Evolutionary conservation across 2,797 vertebrate species (phyloP), one percentile per base, ranked within the genome.

Genomic region (Eulemur coronatus): DNA sequence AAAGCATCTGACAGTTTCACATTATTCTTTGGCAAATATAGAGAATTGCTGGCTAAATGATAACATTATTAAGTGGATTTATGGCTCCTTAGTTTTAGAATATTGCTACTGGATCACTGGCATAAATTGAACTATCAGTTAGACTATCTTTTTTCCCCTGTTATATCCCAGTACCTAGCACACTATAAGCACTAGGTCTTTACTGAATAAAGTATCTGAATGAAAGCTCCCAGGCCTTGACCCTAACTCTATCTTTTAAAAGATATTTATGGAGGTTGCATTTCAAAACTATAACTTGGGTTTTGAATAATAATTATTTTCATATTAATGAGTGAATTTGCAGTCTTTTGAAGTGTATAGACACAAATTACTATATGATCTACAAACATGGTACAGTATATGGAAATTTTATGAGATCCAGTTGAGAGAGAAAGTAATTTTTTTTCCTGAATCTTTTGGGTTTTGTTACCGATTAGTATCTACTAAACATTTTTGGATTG

Each of bases 291-390:
- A 48, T 55, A 92, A 75, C 43, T 69, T 93, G 8, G 35, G 20
- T 48, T 95, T 90, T 88, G n/a, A 84, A 67, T 93, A 38, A 48
- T 85, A 91, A 61, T 93, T 93, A 70, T n/a, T 94, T 88, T 91
- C 35, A 78, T 17, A 84, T 11, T 86, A 90, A 24, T 80, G 52
- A 59, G 15, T 69, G 0, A 84, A 63, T 63, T 89, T 84, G 17
- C 30, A 84, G 30, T 81, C 69, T 93, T 94, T 96, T 76, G 52
- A 81, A 86, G 38, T 73, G 4, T 50, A 0, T 43, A 78, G 73
- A 30, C 75, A 78, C 41, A 92, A 81, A 69, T 50, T 72, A 26
- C 26, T 89, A 52, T 61, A 10, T 86, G 11, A 41, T 67, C 35
- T 67, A 35, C 52, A 91, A 87, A 94, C 28, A 52, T 46, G 2